A percentile compares a stretch with the other conserved stretches of the same genome.
Conservation (phyloP, 2,113 vertebrate genomes). For the Hydrolagus affinis region DNA sequence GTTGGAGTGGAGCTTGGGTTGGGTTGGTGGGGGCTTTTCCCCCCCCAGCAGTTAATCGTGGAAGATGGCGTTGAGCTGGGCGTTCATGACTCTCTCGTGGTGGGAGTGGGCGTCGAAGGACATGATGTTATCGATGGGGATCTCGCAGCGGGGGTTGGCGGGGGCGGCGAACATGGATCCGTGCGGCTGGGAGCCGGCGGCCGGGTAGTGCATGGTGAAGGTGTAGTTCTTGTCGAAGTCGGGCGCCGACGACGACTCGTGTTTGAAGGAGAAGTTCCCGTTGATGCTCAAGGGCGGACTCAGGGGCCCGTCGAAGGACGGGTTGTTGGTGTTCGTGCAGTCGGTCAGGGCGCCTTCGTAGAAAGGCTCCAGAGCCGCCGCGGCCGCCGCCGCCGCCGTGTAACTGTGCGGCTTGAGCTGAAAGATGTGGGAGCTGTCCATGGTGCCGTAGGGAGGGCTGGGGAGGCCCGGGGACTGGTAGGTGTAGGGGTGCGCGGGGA, state of each 20-base stretch:
- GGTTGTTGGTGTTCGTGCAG: slow-evolving; percentile 73
- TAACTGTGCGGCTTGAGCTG: slow-evolving; percentile 76
- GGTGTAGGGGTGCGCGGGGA: slow-evolving; percentile 69
- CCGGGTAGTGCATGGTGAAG: slow-evolving; percentile 85
- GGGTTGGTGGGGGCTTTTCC: too few relatives aligned
- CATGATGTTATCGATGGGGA: slow-evolving; percentile 80
- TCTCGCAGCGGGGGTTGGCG: slow-evolving; percentile 67
- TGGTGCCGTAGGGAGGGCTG: slow-evolving; percentile 90
- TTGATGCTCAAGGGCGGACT: slow-evolving; percentile 95
- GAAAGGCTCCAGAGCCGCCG: slow-evolving; percentile 69
- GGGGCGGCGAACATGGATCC: slow-evolving; percentile 63
- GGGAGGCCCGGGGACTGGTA: slow-evolving; percentile 89
- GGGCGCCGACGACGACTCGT: slow-evolving; percentile 60
- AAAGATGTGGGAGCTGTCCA: slow-evolving; percentile 94
- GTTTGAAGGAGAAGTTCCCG: slow-evolving; percentile 96
- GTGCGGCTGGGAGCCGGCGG: slow-evolving; percentile 57
- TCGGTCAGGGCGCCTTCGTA: slow-evolving; percentile 81
- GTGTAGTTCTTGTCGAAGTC: slow-evolving; percentile 89
- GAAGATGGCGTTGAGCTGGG: slow-evolving; percentile 92
- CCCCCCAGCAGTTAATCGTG: slow-evolving; percentile 63
- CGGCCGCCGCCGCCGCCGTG: slow-evolving; percentile 40
- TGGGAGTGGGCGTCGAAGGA: slow-evolving; percentile 85
- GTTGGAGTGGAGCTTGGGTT: too few relatives aligned
- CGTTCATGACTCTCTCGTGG: slow-evolving; percentile 86
- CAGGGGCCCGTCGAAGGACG: slow-evolving; percentile 84